Percentiles rank a stretch among this genome's conserved stretches.
phyloP scores from a whole-genome alignment of 53 echinoderm and acorn worm genomes.

The Echinarachnius parma region DNA sequence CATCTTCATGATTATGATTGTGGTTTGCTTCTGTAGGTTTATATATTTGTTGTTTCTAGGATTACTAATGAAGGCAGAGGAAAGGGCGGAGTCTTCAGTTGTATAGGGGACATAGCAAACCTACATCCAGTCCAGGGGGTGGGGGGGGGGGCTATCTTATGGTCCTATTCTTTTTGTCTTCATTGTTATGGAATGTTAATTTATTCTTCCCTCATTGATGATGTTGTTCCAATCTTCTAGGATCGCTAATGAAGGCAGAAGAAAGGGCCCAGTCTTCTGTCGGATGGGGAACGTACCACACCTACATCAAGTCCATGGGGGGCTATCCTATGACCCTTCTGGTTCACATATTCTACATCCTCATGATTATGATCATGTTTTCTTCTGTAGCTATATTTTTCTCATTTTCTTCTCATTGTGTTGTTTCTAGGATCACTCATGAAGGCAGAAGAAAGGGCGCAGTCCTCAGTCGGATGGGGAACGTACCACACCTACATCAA shows the following conservation, averaged over 20 bases:
- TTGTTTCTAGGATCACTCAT: constrained; percentile 54
- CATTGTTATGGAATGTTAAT: no score
- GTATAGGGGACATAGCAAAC: constrained; percentile 72
- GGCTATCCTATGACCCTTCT: constrained; percentile 71
- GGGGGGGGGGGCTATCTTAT: constrained; percentile 82
- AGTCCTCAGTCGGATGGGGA: constrained; percentile 61
- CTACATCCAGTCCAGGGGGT: constrained; percentile 75
- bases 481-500: constrained; percentile 80
- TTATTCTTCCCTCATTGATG: no score
- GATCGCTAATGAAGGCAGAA: constrained; percentile 66
- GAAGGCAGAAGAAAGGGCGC: constrained; percentile 54
- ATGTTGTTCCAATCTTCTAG: neutral
- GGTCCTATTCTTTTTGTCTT: constrained; percentile 67
- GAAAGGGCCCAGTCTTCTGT: constrained; percentile 58
- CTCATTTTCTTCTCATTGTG: neutral
- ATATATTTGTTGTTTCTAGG: constrained; percentile 11
- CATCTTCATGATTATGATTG: neutral
- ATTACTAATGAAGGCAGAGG: constrained; percentile 62
- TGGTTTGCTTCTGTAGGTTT: neutral
- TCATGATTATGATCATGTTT: no score
- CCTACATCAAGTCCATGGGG: constrained; percentile 81
- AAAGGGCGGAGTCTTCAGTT: constrained; percentile 54
- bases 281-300: constrained; percentile 69
- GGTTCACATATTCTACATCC: constrained; percentile 64
- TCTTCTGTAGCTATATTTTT: no score